phyloP scores from a whole-genome alignment of 2,113 vertebrate genomes.

The Ancistrus triradiatus region DNA sequence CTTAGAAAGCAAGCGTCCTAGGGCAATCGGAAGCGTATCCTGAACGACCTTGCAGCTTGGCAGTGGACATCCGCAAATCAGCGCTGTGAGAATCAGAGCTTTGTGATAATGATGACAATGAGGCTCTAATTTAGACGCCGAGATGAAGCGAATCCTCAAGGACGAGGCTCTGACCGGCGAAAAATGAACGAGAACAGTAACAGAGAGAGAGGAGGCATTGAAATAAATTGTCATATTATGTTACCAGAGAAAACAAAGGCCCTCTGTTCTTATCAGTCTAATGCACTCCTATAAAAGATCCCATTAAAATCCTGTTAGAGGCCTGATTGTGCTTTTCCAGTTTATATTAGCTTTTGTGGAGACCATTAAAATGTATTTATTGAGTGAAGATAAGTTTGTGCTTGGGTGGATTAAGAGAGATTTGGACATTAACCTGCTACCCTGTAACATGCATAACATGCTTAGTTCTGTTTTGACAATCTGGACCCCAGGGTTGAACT shows the following conservation, averaged over 20 bases:
- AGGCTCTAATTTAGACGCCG: too few species aligned
- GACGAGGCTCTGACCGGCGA: not conserved
- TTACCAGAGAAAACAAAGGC: conserved; percentile 42
- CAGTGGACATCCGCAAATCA: conserved; percentile 5
- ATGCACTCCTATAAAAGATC: conserved; percentile 45
- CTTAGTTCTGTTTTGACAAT: not conserved
- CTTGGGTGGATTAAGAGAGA: conserved; percentile 42
- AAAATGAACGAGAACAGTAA: conserved; percentile 27
- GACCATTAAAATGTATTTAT: conserved; percentile 52
- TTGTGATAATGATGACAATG: not conserved
- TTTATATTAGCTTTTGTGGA: conserved; percentile 44
- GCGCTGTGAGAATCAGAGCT: conserved; percentile 4
- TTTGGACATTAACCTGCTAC: conserved; percentile 42
- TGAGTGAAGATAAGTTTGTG: conserved; percentile 44
- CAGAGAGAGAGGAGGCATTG: conserved; percentile 12
- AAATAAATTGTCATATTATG: conserved; percentile 40
- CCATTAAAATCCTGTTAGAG: conserved; percentile 47
- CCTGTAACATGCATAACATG: conserved; percentile 27
- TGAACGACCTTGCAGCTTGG: too few species aligned
- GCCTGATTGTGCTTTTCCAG: conserved; percentile 49
- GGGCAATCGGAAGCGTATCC: conserved; percentile 22
- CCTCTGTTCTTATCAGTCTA: conserved; percentile 48
- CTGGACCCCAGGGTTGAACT: too few species aligned
- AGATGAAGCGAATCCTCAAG: too few species aligned
- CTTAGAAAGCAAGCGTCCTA: conserved; percentile 45